Base-by-base conservation (phyloP, 2,113 vertebrate genomes). In the Tauraco erythrolophus region DNA sequence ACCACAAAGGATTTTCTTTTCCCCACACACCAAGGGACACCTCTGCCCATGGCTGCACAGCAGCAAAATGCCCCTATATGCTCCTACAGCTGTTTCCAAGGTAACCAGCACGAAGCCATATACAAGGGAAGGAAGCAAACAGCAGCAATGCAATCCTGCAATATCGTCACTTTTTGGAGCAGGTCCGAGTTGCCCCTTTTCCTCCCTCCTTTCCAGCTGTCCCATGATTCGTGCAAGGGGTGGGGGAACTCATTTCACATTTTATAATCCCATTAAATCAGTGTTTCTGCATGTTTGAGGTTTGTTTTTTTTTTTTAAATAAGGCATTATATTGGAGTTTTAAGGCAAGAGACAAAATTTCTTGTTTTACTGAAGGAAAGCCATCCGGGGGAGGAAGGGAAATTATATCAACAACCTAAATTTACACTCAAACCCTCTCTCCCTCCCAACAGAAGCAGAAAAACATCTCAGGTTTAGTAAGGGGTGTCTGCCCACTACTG, bases 31-130 rank as follows among this genome's bases (percentile, higher is more conserved):
- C 91, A 93, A 80, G 53, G 97, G 98, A 96, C 97, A 98, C 92
- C 95, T 94, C 94, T 88, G 94, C 91, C 97, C 94, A 89, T 27
- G 24, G 91, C 81, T 89, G 79, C 75, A 97, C 72, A 97, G 95
- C 97, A 97, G 97, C 98, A 84, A 95, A 88, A 96, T 97, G 50
- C 93, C 77, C 77, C 92, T 94, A 91, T 95, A 96, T 81, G 69
- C 87, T 97, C 96, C 95, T 97, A 94, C 96, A 84, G 83, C 94
- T 98, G 98, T 98, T 98, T 97, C 98, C 98, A 98, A 98, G 98
- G 98, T 97, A 98, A 98, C 98, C 62, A 74, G 94, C 96, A 84
- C 17, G 0, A 94, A 97, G 94, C 97, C 62, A 50, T 97, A 98
- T 94, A 97, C 89, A 92, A 90, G 66, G 23, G 77, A 94, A 85